These are phyloP conservation scores for Drosophila lacicola DNA, from an alignment of 2,888 invertebrate species.

Conservation along the genomic window DNA sequence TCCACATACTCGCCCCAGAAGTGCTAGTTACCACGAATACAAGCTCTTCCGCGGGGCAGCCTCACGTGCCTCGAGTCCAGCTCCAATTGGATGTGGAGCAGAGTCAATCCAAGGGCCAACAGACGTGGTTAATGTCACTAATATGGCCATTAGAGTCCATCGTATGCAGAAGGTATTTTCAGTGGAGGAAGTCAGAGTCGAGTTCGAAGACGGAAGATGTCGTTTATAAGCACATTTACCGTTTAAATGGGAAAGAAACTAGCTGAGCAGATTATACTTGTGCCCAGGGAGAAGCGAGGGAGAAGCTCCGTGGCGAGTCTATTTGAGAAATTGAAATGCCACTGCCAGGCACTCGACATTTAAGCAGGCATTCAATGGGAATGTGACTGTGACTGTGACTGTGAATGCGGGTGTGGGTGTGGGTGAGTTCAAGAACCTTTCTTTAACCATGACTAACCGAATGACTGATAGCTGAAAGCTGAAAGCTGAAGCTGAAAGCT, in stretches of 20 bases:
- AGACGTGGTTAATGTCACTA: conserved; percentile 61
- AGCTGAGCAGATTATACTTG: conserved; percentile 36
- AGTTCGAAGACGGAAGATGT: conserved; percentile 72
- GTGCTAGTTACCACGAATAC: conserved; percentile 23
- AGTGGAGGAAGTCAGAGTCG: conserved; percentile 53
- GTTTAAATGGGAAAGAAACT: conserved; percentile 44
- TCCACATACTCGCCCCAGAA: conserved; percentile 39
- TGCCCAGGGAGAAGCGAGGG: conserved; percentile 16
- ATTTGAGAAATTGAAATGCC: conserved; percentile 76
- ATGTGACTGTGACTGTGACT: conserved; percentile 31
- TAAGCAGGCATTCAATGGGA: conserved; percentile 35
- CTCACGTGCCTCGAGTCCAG: conserved; percentile 16
- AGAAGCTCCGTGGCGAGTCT: conserved; percentile 33
- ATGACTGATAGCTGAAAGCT: conserved; percentile 73
- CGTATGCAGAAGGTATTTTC: conserved; percentile 20
- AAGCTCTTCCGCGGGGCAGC: conserved; percentile 36
- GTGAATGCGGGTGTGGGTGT: conserved; percentile 34
- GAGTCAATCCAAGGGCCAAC: conserved; percentile 12
- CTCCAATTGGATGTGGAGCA: conserved; percentile 54
- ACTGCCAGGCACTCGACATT: conserved; percentile 61
- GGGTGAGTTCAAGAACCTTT: conserved; percentile 71
- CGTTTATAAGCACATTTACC: conserved; percentile 62
- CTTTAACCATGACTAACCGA: conserved; percentile 76
- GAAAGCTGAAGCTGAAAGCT: conserved; percentile 24
- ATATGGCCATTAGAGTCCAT: conserved; percentile 65